phyloP scores from a whole-genome alignment of 2,113 vertebrate species.

The Gallinago jamesoni region DNA sequence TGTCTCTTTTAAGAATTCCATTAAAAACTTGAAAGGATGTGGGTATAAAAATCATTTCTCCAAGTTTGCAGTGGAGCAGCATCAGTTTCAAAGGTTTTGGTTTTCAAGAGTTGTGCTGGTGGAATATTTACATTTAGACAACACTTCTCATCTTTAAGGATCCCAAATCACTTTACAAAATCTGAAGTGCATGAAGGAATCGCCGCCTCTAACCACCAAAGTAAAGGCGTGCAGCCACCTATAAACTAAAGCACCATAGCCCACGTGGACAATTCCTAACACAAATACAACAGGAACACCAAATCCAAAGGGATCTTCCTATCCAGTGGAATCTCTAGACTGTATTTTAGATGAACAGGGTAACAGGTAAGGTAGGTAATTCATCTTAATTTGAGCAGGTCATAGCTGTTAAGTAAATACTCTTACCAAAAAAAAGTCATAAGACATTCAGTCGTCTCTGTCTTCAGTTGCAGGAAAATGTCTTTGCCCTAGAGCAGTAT shows the following conservation, averaged over 20 bases:
- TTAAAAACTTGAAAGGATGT: not conserved
- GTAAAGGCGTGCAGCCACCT: not conserved
- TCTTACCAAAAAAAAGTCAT: not conserved
- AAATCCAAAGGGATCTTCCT: not conserved
- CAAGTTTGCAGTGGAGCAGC: not conserved
- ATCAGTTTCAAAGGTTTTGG: not conserved
- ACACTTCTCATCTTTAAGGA: not conserved
- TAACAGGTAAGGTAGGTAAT: not conserved
- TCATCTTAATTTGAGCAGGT: not conserved
- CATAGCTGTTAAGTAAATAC: not conserved
- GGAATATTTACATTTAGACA: not conserved
- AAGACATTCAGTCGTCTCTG: not conserved
- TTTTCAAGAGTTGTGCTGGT: not conserved
- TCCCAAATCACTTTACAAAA: not conserved
- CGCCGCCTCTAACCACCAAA: not conserved
- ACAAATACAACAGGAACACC: not conserved
- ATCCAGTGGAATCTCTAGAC: not conserved
- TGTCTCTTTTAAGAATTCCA: not conserved
- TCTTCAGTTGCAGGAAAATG: not conserved
- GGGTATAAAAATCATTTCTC: not conserved
- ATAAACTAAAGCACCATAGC: not conserved
- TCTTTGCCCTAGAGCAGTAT: not conserved
- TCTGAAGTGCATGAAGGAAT: not conserved
- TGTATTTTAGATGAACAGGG: not conserved
- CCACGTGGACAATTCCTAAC: not conserved